phyloP scores from a whole-genome alignment of 1,140 invertebrate species.

The Calephelis nemesis region DNA sequence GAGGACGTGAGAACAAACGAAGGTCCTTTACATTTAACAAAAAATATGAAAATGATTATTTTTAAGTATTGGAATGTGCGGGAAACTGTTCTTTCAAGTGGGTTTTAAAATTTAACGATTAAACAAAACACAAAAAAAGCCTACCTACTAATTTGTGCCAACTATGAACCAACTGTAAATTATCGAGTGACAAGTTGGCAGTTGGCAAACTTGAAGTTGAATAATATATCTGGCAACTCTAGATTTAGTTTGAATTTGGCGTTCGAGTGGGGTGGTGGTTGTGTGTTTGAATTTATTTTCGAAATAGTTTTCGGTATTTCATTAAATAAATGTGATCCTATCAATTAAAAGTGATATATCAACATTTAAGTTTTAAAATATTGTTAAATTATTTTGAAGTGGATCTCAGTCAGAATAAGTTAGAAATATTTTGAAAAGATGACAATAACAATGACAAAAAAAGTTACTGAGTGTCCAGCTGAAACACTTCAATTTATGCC shows the following conservation, averaged over 20 bases:
- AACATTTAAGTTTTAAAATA: slow-evolving; percentile 1
- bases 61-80: too few species aligned
- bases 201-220: too few species aligned
- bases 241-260: not conserved
- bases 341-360: not conserved
- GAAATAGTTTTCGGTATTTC: not conserved
- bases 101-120: too few species aligned
- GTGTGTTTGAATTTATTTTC: not conserved
- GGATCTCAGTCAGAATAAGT: not conserved
- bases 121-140: too few species aligned
- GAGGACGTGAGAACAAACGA: too few species aligned
- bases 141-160: too few species aligned
- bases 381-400: not conserved
- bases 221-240: too few species aligned
- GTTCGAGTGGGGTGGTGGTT: not conserved
- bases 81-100: too few species aligned
- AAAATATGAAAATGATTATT: too few species aligned
- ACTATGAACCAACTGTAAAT: too few species aligned
- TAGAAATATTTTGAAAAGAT: slow-evolving; percentile 34
- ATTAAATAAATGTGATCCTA: not conserved
- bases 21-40: too few species aligned
- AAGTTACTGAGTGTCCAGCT: slow-evolving; percentile 64
- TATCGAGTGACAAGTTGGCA: too few species aligned
- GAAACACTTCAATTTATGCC: slow-evolving; percentile 72
- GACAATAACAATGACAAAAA: slow-evolving; percentile 70